phyloP scores from a whole-genome alignment of 2,888 invertebrate species.

The Thera britannica region DNA sequence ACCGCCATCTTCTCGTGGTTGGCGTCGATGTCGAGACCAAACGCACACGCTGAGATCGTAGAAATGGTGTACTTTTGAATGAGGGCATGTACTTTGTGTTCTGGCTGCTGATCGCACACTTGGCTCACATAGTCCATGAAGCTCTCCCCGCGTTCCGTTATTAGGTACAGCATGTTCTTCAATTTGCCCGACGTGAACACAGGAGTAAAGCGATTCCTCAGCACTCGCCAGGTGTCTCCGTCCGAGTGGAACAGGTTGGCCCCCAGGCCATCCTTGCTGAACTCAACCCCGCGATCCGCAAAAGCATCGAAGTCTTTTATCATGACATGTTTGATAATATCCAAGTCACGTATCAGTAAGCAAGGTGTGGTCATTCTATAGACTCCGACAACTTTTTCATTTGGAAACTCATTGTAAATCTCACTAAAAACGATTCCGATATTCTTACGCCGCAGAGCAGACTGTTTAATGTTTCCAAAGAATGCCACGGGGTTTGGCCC shows the following conservation, averaged over 20 bases:
- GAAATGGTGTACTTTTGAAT: slow-evolving; percentile 56
- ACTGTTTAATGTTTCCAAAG: slow-evolving; percentile 58
- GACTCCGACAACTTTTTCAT: slow-evolving; percentile 63
- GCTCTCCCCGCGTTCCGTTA: slow-evolving; percentile 48
- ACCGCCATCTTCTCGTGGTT: slow-evolving; percentile 36
- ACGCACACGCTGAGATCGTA: slow-evolving; percentile 56
- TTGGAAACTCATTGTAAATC: slow-evolving; percentile 52
- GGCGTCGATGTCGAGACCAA: slow-evolving; percentile 57
- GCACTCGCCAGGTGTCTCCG: too few species aligned
- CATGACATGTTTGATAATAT: slow-evolving; percentile 60
- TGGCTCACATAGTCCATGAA: slow-evolving; percentile 41
- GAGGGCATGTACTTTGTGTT: slow-evolving; percentile 49
- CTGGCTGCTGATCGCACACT: slow-evolving; percentile 36
- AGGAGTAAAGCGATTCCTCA: slow-evolving; percentile 57
- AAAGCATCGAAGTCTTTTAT: slow-evolving; percentile 65
- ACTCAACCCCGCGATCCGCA: slow-evolving; percentile 56
- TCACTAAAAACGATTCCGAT: background rate
- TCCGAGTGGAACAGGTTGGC: slow-evolving; percentile 61
- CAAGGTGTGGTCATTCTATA: slow-evolving; percentile 59
- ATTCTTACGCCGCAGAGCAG: slow-evolving; percentile 26
- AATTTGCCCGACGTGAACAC: slow-evolving; percentile 65
- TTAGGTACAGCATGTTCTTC: slow-evolving; percentile 60
- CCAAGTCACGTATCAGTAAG: slow-evolving; percentile 60
- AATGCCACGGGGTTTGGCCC: slow-evolving; percentile 54
- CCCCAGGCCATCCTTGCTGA: slow-evolving; percentile 58